Percentiles rank a stretch among this genome's conserved stretches.
phyloP scores from a whole-genome alignment of 2,888 invertebrate genomes.

The Synergus itoensis region DNA sequence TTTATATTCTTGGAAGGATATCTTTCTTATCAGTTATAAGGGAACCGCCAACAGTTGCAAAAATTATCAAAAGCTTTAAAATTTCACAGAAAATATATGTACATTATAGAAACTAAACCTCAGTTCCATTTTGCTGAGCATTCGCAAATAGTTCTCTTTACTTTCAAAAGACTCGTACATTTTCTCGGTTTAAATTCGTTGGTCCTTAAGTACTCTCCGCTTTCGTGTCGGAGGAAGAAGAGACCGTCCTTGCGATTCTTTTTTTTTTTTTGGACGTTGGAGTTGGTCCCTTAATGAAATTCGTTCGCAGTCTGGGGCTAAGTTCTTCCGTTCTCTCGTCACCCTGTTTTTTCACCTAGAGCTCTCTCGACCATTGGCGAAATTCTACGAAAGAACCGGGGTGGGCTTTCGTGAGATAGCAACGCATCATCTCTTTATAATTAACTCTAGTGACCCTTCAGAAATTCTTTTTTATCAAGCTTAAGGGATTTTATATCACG shows the following conservation, averaged over 20 bases:
- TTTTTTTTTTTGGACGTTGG: slow-evolving; percentile 60
- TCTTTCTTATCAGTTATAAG: background rate
- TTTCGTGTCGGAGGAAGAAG: slow-evolving; percentile 42
- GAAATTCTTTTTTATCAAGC: background rate
- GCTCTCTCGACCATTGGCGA: background rate
- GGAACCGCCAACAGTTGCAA: background rate
- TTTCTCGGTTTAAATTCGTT: slow-evolving; percentile 32
- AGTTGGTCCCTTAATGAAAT: slow-evolving; percentile 63
- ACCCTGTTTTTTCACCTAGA: slow-evolving; percentile 13
- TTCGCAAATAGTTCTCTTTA: background rate
- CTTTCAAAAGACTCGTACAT: slow-evolving; percentile 39
- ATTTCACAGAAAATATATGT: background rate
- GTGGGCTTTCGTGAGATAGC: background rate
- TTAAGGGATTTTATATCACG: background rate
- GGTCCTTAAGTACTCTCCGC: background rate
- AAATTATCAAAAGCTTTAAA: background rate
- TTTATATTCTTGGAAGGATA: background rate
- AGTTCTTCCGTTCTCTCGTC: slow-evolving; percentile 32
- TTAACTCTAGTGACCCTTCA: background rate
- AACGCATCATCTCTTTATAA: background rate
- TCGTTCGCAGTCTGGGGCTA: slow-evolving; percentile 49
- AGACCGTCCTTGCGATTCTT: slow-evolving; percentile 48
- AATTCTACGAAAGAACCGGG: background rate
- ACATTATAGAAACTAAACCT: background rate
- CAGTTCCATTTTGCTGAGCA: no score